Evolutionary conservation across 2,888 invertebrate genomes (phyloP).

Genomic region (Dryococelus australis): DNA sequence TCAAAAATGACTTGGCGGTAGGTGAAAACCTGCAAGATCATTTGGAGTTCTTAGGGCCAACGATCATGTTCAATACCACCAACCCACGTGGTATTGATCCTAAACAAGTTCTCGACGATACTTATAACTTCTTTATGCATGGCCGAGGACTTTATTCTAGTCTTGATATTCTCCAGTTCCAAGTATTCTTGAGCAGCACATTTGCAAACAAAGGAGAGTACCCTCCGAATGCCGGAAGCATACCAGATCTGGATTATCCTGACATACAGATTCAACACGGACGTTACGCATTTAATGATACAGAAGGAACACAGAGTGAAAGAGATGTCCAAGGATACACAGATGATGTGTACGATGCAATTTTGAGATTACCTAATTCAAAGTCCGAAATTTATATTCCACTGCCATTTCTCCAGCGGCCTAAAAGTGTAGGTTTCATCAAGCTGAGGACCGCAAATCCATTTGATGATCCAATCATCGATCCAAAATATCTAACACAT

Average conservation of each 20-base stretch:
- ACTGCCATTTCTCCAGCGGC: constrained; percentile 80
- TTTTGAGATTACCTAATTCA: constrained; percentile 64
- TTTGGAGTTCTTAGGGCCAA: constrained; percentile 56
- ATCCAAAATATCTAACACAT: constrained; percentile 78
- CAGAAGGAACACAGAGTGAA: not conserved
- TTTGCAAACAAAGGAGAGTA: constrained; percentile 62
- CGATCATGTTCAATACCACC: constrained; percentile 81
- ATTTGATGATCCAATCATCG: constrained; percentile 84
- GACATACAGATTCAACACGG: constrained; percentile 86
- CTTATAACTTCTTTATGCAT: constrained; percentile 78
- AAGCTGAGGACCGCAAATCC: constrained; percentile 82
- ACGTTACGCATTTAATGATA: constrained; percentile 46
- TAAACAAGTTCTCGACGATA: constrained; percentile 78
- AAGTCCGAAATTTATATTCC: constrained; percentile 84
- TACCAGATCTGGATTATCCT: constrained; percentile 75
- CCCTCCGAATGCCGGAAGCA: constrained; percentile 60
- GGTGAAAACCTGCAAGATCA: constrained; percentile 17
- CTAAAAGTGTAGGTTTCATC: constrained; percentile 80
- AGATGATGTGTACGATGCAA: constrained; percentile 45
- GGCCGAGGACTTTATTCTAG: constrained; percentile 68
- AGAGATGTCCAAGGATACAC: constrained; percentile 52
- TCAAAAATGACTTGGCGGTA: not conserved
- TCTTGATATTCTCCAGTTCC: constrained; percentile 57
- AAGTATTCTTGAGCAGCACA: constrained; percentile 80
- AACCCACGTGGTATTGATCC: constrained; percentile 66